Percentiles rank a stretch among this genome's conserved stretches.
phyloP scores from a whole-genome alignment of 1,140 invertebrate species.

The Acyrthosiphon pisum region DNA sequence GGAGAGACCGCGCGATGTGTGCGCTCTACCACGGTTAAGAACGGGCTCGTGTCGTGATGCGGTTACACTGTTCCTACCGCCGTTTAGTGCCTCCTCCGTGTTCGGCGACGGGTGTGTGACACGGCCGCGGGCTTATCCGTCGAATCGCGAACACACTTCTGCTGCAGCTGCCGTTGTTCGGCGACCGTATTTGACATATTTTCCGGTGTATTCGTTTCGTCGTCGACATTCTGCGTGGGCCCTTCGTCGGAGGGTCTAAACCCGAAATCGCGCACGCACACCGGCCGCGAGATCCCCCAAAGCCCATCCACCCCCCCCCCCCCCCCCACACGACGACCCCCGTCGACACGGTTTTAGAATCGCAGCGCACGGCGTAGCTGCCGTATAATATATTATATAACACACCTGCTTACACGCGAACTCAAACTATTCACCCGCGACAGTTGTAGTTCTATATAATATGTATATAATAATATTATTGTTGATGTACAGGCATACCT shows the following conservation, averaged over 20 bases:
- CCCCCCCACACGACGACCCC: too few relatives aligned
- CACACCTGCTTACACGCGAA: not conserved
- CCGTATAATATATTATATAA: not conserved
- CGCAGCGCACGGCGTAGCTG: not conserved
- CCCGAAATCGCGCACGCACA: not conserved
- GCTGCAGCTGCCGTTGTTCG: not conserved
- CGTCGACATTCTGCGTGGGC: too few relatives aligned
- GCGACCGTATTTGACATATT: not conserved
- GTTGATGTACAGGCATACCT: too few relatives aligned
- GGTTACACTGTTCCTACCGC: not conserved
- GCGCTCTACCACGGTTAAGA: not conserved
- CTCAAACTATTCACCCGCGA: not conserved
- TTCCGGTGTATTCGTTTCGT: not conserved
- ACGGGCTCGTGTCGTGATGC: not conserved
- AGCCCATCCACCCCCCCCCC: not conserved
- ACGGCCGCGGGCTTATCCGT: not conserved
- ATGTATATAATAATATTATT: too few relatives aligned
- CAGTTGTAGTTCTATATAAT: too few relatives aligned
- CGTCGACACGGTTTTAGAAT: not conserved
- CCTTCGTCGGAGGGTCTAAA: not conserved
- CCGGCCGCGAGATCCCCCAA: not conserved
- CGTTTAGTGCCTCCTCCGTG: not conserved
- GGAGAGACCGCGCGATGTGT: too few relatives aligned
- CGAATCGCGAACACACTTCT: not conserved
- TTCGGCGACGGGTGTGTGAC: slow-evolving; percentile 1